Evolutionary conservation across 2,113 vertebrate species (phyloP).

Genomic region (Alouatta palliata): DNA sequence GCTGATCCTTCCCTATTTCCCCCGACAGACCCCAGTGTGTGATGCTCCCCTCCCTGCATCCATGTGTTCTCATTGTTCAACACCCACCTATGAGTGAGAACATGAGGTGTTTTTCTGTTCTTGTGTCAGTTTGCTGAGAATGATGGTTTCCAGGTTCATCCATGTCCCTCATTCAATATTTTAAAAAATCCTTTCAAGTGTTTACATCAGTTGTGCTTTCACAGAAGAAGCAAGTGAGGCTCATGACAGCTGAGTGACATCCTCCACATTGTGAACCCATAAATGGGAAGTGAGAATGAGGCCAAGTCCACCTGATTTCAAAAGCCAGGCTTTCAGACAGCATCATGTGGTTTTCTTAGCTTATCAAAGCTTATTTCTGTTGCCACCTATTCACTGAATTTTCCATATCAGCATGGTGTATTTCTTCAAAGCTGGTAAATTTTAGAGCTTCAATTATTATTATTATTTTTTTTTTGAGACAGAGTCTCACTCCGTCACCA

Average conservation of each 20-base stretch:
- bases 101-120: too few relatives aligned
- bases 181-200: background rate
- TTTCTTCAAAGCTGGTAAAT: background rate
- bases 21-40: too few relatives aligned
- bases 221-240: background rate
- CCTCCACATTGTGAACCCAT: rapidly evolving
- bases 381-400: background rate
- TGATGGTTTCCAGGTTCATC: too few relatives aligned
- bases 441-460: background rate
- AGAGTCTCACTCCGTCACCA: too few relatives aligned
- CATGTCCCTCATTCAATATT: background rate
- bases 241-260: background rate
- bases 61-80: too few relatives aligned
- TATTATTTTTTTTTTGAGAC: too few relatives aligned
- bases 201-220: background rate
- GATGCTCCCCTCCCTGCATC: too few relatives aligned
- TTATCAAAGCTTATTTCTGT: background rate
- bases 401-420: background rate
- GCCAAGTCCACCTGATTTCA: background rate
- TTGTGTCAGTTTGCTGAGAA: too few relatives aligned
- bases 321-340: background rate
- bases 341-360: background rate
- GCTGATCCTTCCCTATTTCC: too few relatives aligned
- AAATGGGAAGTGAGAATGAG: background rate
- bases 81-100: too few relatives aligned